phyloP scores from a whole-genome alignment of 2,113 vertebrate species.

The Salvelinus fontinalis region DNA sequence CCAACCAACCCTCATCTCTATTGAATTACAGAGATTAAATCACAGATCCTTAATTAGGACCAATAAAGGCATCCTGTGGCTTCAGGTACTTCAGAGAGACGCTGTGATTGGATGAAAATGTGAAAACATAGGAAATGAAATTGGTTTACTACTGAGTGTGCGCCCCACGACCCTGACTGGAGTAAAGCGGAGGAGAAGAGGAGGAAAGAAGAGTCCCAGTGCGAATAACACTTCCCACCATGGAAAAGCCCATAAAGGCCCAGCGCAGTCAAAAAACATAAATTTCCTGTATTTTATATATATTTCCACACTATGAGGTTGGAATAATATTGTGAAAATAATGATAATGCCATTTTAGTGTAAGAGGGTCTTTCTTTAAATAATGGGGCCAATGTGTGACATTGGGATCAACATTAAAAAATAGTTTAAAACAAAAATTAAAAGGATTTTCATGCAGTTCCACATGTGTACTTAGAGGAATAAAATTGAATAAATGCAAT shows the following conservation, averaged over 20 bases:
- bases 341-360: too few relatives aligned
- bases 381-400: too few relatives aligned
- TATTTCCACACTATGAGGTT: too few relatives aligned
- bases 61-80: constrained; percentile 70
- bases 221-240: constrained; percentile 69
- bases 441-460: too few relatives aligned
- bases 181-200: constrained; percentile 12
- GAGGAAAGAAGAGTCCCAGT: constrained; percentile 45
- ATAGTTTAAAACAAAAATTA: too few relatives aligned
- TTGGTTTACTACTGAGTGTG: constrained; percentile 72
- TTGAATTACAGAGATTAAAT: constrained; percentile 78
- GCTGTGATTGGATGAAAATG: constrained; percentile 75
- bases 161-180: constrained; percentile 65
- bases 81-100: constrained; percentile 69
- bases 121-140: constrained; percentile 76
- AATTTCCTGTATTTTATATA: too few relatives aligned
- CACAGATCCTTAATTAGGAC: constrained; percentile 79
- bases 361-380: too few relatives aligned
- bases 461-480: too few relatives aligned
- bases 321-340: too few relatives aligned
- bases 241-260: constrained; percentile 42
- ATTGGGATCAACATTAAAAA: too few relatives aligned
- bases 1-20: constrained; percentile 47
- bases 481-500: too few relatives aligned
- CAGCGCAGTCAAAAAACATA: too few relatives aligned